Base-by-base conservation (phyloP, 2,113 vertebrate species). In the Egretta garzetta region DNA sequence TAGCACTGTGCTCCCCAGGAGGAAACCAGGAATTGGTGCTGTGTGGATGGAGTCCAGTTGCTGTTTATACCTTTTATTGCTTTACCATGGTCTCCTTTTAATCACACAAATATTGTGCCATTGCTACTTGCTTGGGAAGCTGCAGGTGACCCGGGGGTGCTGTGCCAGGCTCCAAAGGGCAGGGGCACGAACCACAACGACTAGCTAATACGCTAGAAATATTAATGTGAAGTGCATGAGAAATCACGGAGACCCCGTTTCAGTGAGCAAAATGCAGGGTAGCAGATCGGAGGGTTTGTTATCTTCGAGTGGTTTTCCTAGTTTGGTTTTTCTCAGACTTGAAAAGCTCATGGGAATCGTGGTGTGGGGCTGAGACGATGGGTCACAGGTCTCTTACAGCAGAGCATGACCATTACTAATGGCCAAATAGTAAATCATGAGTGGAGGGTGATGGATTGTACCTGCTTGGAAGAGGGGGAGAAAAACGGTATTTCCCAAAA, bases 171-270 rank as follows among this genome's bases (percentile, higher is more conserved):
- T 71, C 35, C 3, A 1, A 14, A 74, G 60, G 56, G 41, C 75
- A 62, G 56, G 41, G 62, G 28, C 23, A 55, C 19, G 21, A 16
- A 14, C 50, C n/a, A 2, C 15, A 14, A 20, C 3, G 28, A 4
- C 27, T 27, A 8, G 14, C 10, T 59, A 12, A 55, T 14, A 4
- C 10, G 18, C 27, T 8, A 6, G 23, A n/a, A 89, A 22, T 63
- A 5, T 6, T 18, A 2, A 3, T 2, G 11, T 3, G 32, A 59
- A 64, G 53, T 22, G 32, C 24, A 4, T 11, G 62, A 63, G 67
- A 28, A 76, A 47, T 8, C 23, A 1, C 1, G 52, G 56, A 33
- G 80, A 49, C 11, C 0, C 2, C 3, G 0, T 26, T 60, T 32
- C 26, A 20, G 86, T 27, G 70, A 22, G 64, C 28, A 14, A 22